phyloP scores from a whole-genome alignment of 2,888 invertebrate genomes.

The Cinara cedri region DNA sequence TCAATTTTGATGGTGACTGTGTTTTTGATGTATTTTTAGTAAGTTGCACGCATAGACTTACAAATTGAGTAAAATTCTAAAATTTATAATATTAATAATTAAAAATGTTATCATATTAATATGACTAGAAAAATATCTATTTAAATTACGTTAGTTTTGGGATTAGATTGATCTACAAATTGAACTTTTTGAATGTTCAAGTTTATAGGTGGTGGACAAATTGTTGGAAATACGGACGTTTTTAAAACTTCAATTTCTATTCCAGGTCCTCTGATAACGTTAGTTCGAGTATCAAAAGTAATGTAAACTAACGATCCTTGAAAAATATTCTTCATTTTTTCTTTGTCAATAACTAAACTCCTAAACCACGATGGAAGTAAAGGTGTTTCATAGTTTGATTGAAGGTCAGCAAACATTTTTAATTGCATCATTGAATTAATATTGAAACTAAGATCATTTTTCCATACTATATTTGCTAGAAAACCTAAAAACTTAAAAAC shows the following conservation, averaged over 20 bases:
- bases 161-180: conserved; percentile 51
- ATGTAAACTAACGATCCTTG: conserved; percentile 48
- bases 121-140: not conserved
- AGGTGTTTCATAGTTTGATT: conserved; percentile 16
- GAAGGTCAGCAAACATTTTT: conserved; percentile 57
- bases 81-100: not conserved
- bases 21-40: conserved; percentile 10
- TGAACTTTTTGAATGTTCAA: conserved; percentile 57
- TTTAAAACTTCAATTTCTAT: conserved; percentile 50
- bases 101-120: not conserved
- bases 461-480: conserved; percentile 57
- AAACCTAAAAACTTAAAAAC: conserved; percentile 54
- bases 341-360: conserved; percentile 51
- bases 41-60: conserved; percentile 40
- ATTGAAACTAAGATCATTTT: conserved; percentile 51
- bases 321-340: conserved; percentile 32
- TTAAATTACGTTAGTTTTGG: conserved; percentile 44
- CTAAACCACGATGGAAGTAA: conserved; percentile 55
- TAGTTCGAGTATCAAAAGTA: conserved; percentile 39
- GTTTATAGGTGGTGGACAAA: conserved; percentile 8
- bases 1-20: not conserved
- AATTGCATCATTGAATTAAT: conserved; percentile 57
- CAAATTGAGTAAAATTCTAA: conserved; percentile 38
- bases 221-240: conserved; percentile 35
- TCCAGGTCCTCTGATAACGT: conserved; percentile 57